Percentiles rank a stretch among this genome's conserved stretches.
Evolutionary conservation across 2,797 vertebrate species (phyloP).

Genomic region (Jordanella pulchra): DNA sequence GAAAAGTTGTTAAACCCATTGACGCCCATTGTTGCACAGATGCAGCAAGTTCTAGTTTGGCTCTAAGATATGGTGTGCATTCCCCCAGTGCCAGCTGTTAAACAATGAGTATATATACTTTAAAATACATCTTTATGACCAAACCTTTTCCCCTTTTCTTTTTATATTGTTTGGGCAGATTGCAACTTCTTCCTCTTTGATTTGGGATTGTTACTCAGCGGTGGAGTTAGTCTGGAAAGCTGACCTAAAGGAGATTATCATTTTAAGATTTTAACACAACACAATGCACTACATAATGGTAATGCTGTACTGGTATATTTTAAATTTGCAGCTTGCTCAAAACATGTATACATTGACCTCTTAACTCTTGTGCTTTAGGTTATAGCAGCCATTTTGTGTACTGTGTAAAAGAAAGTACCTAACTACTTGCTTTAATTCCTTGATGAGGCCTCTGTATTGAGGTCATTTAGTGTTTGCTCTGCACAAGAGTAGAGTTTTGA

Average conservation of each 20-base stretch:
- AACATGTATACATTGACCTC: constrained; percentile 1
- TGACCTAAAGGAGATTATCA: not conserved
- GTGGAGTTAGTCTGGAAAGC: not conserved
- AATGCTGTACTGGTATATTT: not conserved
- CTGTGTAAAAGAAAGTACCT: not conserved
- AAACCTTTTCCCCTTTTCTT: too few relatives aligned
- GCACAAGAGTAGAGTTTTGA: constrained; percentile 18
- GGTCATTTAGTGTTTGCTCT: not conserved
- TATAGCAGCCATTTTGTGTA: not conserved
- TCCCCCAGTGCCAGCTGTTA: too few relatives aligned
- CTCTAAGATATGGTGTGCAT: too few relatives aligned
- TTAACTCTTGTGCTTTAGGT: not conserved
- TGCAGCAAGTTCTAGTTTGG: too few relatives aligned
- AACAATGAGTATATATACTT: too few relatives aligned
- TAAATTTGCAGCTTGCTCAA: not conserved
- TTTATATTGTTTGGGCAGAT: too few relatives aligned
- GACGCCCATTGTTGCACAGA: too few relatives aligned
- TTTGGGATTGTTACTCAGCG: too few relatives aligned
- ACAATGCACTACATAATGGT: not conserved
- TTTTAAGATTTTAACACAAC: not conserved
- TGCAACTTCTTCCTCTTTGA: too few relatives aligned
- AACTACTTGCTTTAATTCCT: constrained; percentile 10
- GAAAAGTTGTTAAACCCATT: not conserved
- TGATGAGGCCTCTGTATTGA: constrained; percentile 1
- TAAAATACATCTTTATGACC: too few relatives aligned